A percentile compares a stretch with the other conserved stretches of the same genome.
Evolutionary conservation across 2,113 vertebrate species (phyloP).

Genomic region (Chiloscyllium plagiosum): DNA sequence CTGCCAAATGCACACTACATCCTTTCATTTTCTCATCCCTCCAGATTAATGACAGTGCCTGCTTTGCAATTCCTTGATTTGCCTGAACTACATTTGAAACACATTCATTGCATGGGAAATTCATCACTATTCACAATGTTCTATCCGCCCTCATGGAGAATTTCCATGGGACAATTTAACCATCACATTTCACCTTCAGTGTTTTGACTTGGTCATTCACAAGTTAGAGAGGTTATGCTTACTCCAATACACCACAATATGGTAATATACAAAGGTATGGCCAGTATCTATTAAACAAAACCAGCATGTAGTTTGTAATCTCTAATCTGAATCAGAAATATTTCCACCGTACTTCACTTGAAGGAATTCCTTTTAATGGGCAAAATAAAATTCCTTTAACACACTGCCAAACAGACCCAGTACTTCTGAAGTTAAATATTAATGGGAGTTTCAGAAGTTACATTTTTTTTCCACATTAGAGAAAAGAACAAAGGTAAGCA

Average conservation of each 20-base stretch:
- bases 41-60: not conserved
- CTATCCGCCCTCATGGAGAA: not conserved
- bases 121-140: not conserved
- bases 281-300: not conserved
- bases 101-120: not conserved
- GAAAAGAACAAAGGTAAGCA: not conserved
- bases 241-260: not conserved
- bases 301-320: not conserved
- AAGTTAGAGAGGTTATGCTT: not conserved
- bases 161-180: not conserved
- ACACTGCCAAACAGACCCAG: not conserved
- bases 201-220: not conserved
- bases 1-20: not conserved
- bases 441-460: conserved; percentile 5
- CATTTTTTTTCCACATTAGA: conserved; percentile 6
- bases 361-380: not conserved
- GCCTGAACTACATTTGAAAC: not conserved
- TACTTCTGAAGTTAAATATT: conserved; percentile 18
- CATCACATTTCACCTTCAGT: not conserved
- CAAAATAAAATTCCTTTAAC: not conserved
- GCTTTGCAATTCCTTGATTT: not conserved
- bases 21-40: not conserved
- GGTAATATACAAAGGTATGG: not conserved
- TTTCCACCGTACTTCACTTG: not conserved
- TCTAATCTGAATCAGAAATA: conserved; percentile 4